Conservation (phyloP, 2,797 vertebrate genomes). For the Zenarchopterus dispar region DNA sequence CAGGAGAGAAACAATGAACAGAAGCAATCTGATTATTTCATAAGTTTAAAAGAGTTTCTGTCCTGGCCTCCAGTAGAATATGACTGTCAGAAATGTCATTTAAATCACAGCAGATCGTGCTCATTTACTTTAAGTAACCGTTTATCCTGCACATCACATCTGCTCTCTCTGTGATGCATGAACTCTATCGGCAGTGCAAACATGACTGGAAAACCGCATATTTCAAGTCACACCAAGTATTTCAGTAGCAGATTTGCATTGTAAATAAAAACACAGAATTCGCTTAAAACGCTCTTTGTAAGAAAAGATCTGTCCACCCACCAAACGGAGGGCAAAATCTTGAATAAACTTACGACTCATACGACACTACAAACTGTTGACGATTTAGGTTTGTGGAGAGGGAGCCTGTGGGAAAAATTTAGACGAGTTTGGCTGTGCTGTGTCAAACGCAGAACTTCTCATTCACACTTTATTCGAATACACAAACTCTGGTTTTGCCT, state of each 20-base stretch:
- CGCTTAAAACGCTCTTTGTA: background rate
- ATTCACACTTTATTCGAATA: slow-evolving; percentile 24
- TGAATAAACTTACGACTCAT: slow-evolving; percentile 3
- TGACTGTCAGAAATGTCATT: background rate
- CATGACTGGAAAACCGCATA: background rate
- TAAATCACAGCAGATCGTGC: slow-evolving; percentile 11
- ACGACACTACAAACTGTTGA: slow-evolving; percentile 8
- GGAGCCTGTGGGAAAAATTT: background rate
- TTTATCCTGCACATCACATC: background rate
- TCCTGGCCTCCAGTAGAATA: background rate
- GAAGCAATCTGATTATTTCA: slow-evolving; percentile 16
- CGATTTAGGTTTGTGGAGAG: background rate
- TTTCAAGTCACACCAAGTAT: background rate
- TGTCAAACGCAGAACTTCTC: slow-evolving; percentile 1
- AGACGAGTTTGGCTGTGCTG: background rate
- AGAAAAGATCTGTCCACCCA: background rate
- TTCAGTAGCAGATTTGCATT: background rate
- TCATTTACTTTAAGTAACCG: slow-evolving; percentile 13
- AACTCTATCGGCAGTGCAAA: background rate
- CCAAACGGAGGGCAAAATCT: background rate
- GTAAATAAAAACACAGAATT: background rate
- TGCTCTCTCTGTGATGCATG: background rate
- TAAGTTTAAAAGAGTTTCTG: background rate
- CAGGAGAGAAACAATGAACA: slow-evolving; percentile 10
- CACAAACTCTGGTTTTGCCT: background rate